Base-by-base conservation (phyloP, 1,140 invertebrate species). In the Spodoptera litura region DNA sequence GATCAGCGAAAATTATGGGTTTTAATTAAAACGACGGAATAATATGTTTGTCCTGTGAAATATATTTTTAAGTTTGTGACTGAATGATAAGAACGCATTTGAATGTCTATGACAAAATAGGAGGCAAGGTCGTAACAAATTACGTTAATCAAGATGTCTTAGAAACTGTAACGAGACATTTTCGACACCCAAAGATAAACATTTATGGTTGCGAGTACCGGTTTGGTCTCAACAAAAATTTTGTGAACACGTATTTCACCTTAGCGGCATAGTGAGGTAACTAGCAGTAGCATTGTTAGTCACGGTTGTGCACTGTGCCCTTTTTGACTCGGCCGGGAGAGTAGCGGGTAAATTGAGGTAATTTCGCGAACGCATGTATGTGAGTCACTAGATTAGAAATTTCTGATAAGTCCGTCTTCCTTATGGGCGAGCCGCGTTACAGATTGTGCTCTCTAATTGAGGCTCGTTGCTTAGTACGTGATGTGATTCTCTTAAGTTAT, bases 391-490 rank as follows among this genome's bases (percentile, higher is more conserved):
- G 87, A 88, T 88, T 85, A 88, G 83, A 91, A 93, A 94, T 91
- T 91, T 89, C 81, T 76, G 87, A 88, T 88, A 87, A 83, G 66
- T 76, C 53, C 56, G 15, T 81, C 83, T 85, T 85, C 83, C 83
- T 86, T 86, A 87, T 86, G 86, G 82, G 82, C 73, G 81, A 80
- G 79, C 79, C 82, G 78, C 79, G 86, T 85, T 85, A 86, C 83
- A 87, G 88, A 90, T 90, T 87, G 81, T 86, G 81, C 77, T 84
- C 80, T 82, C 83, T 90, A 91, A 89, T 89, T 93, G 90, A 88
- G 87, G 79, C 81, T 71, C 77, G 79, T 77, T 80, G 72, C 78
- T 78, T 81, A 61, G 75, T 86, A 89, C 89, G 89, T 90, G 88
- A 87, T 82, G 86, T 71, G 87, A 71, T 85, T 87, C 61, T 75